Base-by-base conservation (phyloP, 1,140 invertebrate genomes). In the Drosophila biarmipes region DNA sequence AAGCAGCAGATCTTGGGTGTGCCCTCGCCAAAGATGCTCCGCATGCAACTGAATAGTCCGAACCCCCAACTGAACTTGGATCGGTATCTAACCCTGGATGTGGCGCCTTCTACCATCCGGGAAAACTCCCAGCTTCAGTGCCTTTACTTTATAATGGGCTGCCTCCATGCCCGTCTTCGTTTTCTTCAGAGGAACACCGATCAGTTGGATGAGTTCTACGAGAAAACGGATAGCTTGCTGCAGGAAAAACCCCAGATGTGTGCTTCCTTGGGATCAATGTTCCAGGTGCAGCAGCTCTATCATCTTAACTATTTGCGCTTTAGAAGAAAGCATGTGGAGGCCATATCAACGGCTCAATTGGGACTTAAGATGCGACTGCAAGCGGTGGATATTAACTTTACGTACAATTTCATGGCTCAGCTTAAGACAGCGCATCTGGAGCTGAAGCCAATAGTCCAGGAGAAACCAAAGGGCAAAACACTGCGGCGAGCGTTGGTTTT, bases 171-270 rank as follows among this genome's bases (percentile, higher is more conserved):
- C 1, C 80, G 90, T 3, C 54, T 91, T 7, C 46, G 72, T 31
- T 91, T 78, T 10, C 63, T 91, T 0, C 78, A 74, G 43, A 49
- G 84, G 7, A 56, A 89, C 2, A 52, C 69, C 24, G 78, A 77
- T 0, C 73, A 89, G 52, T 37, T 91, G n/a, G 71, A 89, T 6
- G 58, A 68, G 4, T 91, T 91, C 29, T 91, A 91, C 54, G 62
- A 40, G 6, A 37, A 45, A 38, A 54, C 86, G 1, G 53, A 67
- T 19, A 43, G 34, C n/a, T 90, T 74, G 74, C 21, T 91, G 15
- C 29, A 54, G 6, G 42, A 63, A 24, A 45, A 71, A 2, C 7
- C 38, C 4, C 2, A 51, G 5, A 62, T 56, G 5, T 15, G 34
- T 8, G 6, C n/a, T 1, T 29, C 15, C 11, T 5, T 73, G 45